A percentile compares a stretch with the other conserved stretches of the same genome.
phyloP scores from a whole-genome alignment of 2,113 vertebrate species.

The Sminthopsis crassicaudata region DNA sequence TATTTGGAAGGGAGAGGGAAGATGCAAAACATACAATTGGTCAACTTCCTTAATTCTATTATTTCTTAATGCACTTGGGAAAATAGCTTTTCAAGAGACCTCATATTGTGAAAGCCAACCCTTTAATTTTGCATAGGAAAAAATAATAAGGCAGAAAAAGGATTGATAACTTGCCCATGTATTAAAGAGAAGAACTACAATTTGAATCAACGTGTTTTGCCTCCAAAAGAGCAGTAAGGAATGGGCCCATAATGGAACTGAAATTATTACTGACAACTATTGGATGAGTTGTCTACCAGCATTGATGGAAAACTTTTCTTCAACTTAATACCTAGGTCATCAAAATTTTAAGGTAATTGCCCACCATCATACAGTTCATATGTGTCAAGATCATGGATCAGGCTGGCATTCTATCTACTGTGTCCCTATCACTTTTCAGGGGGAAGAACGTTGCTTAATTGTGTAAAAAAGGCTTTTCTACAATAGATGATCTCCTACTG shows the following conservation, averaged over 20 bases:
- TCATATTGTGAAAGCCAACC: neutral
- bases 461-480: neutral
- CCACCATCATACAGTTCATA: neutral
- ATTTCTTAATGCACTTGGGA: neutral
- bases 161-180: neutral
- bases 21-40: neutral
- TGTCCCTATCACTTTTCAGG: neutral
- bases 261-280: neutral
- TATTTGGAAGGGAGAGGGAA: neutral
- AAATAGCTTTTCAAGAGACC: neutral
- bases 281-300: neutral
- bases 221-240: neutral
- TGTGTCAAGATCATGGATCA: neutral
- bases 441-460: neutral
- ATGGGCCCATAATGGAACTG: neutral
- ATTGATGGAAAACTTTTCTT: neutral
- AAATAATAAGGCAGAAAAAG: neutral
- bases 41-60: neutral
- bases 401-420: neutral
- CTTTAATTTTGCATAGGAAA: neutral
- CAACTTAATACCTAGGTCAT: neutral
- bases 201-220: neutral
- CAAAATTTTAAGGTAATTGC: neutral
- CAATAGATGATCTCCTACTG: neutral
- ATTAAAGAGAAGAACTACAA: neutral